phyloP scores from a whole-genome alignment of 2,888 invertebrate genomes.

The Ommatoiulus sabulosus region DNA sequence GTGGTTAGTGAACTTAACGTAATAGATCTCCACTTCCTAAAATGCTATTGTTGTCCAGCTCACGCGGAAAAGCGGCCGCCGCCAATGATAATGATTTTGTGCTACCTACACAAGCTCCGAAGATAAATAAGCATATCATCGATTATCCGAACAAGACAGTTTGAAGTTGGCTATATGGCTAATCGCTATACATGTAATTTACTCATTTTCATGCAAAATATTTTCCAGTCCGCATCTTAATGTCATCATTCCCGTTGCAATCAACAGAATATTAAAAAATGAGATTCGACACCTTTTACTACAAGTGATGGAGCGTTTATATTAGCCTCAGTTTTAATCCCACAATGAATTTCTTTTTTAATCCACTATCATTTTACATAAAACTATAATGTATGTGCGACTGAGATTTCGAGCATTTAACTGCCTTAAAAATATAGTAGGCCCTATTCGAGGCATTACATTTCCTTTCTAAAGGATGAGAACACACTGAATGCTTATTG shows the following conservation, averaged over 20 bases:
- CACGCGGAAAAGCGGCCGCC: neutral
- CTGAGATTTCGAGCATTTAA: no score
- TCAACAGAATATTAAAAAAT: neutral
- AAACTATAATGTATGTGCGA: no score
- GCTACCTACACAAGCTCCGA: neutral
- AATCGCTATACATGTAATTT: neutral
- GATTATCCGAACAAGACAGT: neutral
- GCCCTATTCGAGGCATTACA: no score
- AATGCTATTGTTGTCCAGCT: conserved; percentile 32
- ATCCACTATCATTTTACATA: no score
- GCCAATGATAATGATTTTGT: conserved; percentile 38
- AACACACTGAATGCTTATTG: no score
- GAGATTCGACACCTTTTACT: no score
- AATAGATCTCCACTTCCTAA: conserved; percentile 44
- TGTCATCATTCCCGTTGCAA: neutral
- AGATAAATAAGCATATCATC: neutral
- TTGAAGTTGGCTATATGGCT: neutral
- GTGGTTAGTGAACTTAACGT: conserved; percentile 48
- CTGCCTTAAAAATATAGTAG: no score
- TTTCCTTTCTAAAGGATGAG: no score
- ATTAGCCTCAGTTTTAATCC: no score
- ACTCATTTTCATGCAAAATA: neutral
- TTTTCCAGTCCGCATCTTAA: neutral
- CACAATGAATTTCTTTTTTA: no score
- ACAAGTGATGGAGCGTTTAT: no score